Conservation (phyloP, 2,888 invertebrate species). For the Harpalus rubripes region DNA sequence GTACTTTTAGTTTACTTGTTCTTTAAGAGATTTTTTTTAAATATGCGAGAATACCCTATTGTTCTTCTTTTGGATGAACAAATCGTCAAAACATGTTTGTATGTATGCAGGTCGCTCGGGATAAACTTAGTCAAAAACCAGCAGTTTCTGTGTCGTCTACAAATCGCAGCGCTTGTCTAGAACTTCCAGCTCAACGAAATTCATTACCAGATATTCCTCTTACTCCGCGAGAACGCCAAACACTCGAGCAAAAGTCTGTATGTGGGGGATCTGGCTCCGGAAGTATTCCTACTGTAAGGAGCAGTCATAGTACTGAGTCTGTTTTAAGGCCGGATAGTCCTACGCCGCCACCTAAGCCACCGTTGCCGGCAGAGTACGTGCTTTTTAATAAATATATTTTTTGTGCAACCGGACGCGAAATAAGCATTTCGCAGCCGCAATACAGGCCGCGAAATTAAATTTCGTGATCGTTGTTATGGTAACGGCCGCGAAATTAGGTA, state of each 20-base stretch:
- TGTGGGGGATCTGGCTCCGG: slow-evolving; percentile 71
- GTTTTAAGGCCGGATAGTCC: slow-evolving; percentile 86
- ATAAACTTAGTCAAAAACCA: slow-evolving; percentile 83
- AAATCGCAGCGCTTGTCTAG: slow-evolving; percentile 72
- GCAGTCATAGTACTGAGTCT: slow-evolving; percentile 90
- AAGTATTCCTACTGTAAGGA: slow-evolving; percentile 79
- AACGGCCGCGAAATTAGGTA: too few relatives aligned
- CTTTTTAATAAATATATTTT: not conserved
- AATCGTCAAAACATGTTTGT: too few relatives aligned
- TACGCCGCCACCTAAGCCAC: slow-evolving; percentile 92
- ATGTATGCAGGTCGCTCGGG: slow-evolving; percentile 83
- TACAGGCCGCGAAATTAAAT: too few relatives aligned
- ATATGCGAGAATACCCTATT: too few relatives aligned
- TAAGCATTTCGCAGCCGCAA: too few relatives aligned
- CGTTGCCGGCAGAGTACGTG: slow-evolving; percentile 87
- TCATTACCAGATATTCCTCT: slow-evolving; percentile 90
- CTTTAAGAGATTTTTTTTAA: too few relatives aligned
- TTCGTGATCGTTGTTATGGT: too few relatives aligned
- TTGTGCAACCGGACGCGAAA: too few relatives aligned
- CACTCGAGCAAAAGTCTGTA: slow-evolving; percentile 81
- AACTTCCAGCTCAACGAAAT: slow-evolving; percentile 81
- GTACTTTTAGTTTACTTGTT: too few relatives aligned
- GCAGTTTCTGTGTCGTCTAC: slow-evolving; percentile 63
- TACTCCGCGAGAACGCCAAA: slow-evolving; percentile 87
- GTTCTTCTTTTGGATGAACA: too few relatives aligned